Base-by-base conservation (phyloP, 30 jellyfish, hydroid and myxozoan species). In the Sanderia malayensis region DNA sequence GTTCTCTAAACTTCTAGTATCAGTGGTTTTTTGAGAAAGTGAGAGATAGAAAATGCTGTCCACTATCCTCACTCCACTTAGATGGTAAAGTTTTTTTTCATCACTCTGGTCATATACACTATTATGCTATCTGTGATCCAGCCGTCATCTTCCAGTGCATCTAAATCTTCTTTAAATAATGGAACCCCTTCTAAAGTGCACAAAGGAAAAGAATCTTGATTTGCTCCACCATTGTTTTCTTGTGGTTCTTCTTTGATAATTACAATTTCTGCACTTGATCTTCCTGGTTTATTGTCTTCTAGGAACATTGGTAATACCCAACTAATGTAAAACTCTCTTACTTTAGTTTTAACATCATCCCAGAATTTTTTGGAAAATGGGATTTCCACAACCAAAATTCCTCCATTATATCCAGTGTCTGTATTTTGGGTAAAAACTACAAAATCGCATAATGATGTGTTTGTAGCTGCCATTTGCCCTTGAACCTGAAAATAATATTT, bases 401-500 rank as follows among this genome's bases (percentile, higher is more conserved):
- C n/a, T n/a, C n/a, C n/a, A n/a, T n/a, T n/a, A n/a, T n/a, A n/a
- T n/a, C n/a, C n/a, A n/a, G n/a, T n/a, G n/a, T n/a, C n/a, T n/a
- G n/a, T n/a, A n/a, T n/a, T n/a, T n/a, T n/a, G n/a, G n/a, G n/a
- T n/a, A n/a, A 57, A 57, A 3, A 57, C 69, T 57, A 57, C 69
- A 27, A 57, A 57, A 57, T 57, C 69, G 30, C 69, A 57, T 15
- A 57, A 25, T 15, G 27, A 23, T 15, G 31, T 57, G 31, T 57
- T 57, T 57, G 69, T 15, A 57, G 69, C 69, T 15, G 69, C 69
- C 73, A 61, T 61, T 25, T 11, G 19, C 23, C 67, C 82, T 29
- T 70, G 82, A 4, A 70, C 72, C 52, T 70, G 82, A 30, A 23
- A 31, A 47, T 70, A 70, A 32, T 70, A 70, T 70, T 44, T 44